phyloP scores from a whole-genome alignment of 2,113 vertebrate species.

The Rhinoderma darwinii region DNA sequence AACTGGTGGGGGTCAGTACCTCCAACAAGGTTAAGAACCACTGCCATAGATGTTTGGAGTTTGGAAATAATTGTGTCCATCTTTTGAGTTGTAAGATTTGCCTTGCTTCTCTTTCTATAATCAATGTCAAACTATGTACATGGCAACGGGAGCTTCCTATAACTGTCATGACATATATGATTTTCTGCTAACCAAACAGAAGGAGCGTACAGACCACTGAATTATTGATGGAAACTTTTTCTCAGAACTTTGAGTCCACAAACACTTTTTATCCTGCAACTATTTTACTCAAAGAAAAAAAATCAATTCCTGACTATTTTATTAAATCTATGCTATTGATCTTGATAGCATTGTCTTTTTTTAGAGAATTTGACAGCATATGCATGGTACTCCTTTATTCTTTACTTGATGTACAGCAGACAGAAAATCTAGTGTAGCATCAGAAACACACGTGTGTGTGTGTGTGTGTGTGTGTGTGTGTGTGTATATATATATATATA shows the following conservation, averaged over 20 bases:
- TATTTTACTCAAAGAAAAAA: conserved; percentile 26
- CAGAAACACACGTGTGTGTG: too few species aligned
- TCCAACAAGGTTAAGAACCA: too few species aligned
- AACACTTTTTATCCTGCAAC: conserved; percentile 43
- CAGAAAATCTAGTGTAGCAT: background rate
- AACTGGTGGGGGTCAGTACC: too few species aligned
- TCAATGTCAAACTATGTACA: background rate
- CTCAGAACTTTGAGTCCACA: conserved; percentile 50
- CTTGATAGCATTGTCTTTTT: conserved; percentile 45
- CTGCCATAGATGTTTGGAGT: background rate
- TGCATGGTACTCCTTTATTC: conserved; percentile 20
- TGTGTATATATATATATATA: too few species aligned
- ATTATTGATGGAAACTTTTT: conserved; percentile 53
- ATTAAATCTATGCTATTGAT: conserved; percentile 46
- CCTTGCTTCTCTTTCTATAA: background rate
- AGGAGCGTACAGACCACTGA: conserved; percentile 18
- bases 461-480: too few species aligned
- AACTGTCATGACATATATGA: conserved; percentile 32
- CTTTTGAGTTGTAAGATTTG: background rate
- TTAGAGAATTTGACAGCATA: conserved; percentile 23
- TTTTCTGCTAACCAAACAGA: conserved; percentile 25
- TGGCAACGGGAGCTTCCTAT: conserved; percentile 12
- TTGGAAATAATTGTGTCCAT: background rate
- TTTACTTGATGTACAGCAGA: conserved; percentile 33
- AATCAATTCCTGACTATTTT: conserved; percentile 44